A percentile compares a stretch with the other conserved stretches of the same genome.
These are phyloP conservation scores for Platycheirus albimanus DNA, from an alignment of 2,888 invertebrate genomes.

Conservation along the genomic window DNA sequence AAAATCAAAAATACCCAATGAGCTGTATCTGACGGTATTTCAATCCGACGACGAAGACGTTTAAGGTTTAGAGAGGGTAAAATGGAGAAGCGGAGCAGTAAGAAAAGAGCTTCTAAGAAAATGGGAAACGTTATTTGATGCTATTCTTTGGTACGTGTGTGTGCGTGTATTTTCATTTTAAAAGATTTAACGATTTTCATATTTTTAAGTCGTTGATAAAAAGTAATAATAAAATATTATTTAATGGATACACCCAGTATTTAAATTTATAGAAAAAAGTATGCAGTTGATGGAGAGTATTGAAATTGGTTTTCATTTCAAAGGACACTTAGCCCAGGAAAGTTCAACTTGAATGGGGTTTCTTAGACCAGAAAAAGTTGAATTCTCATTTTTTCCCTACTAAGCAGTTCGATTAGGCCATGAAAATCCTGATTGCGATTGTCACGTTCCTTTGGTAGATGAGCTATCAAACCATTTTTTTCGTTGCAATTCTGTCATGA, in stretches of 20 bases:
- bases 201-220: background rate
- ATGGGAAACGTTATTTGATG: background rate
- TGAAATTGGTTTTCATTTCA: no score
- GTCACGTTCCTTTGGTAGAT: no score
- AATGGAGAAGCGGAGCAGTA: background rate
- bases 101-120: background rate
- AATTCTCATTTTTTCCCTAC: no score
- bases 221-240: background rate
- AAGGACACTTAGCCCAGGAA: no score
- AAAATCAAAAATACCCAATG: constrained; percentile 68
- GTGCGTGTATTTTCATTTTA: background rate
- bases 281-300: background rate
- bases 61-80: background rate
- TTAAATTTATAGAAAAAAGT: no score
- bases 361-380: no score
- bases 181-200: background rate
- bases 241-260: no score
- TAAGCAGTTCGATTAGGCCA: no score
- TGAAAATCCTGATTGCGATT: no score
- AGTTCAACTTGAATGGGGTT: no score
- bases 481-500: no score
- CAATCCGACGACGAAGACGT: constrained; percentile 20
- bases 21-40: constrained; percentile 61
- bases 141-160: background rate
- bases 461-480: no score